These are phyloP conservation scores for Scalopus aquaticus DNA, from an alignment of 2,113 vertebrate genomes.

Conservation along the genomic window DNA sequence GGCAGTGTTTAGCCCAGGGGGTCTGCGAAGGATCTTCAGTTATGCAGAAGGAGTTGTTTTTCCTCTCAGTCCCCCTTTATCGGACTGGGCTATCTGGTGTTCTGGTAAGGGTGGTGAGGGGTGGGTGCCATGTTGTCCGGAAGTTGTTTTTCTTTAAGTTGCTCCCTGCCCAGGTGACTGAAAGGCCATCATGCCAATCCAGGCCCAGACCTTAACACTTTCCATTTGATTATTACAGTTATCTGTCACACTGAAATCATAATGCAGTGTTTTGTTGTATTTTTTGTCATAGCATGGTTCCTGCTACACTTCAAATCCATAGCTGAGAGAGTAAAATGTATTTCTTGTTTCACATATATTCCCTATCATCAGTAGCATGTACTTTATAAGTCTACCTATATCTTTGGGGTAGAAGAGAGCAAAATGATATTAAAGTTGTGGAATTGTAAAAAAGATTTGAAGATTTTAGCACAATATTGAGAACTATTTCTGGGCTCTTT, in stretches of 20 bases:
- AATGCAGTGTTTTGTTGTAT: background rate
- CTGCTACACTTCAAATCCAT: constrained; percentile 45
- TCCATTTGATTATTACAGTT: constrained; percentile 43
- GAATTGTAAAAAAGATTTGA: constrained; percentile 5
- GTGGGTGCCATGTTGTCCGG: too few species aligned
- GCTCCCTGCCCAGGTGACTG: too few species aligned
- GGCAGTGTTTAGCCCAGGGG: too few species aligned
- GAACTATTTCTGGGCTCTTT: background rate
- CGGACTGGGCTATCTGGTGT: too few species aligned
- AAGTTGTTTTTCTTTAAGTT: too few species aligned
- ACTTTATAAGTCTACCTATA: background rate
- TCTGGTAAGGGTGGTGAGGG: too few species aligned
- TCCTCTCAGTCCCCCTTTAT: too few species aligned
- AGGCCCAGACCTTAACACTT: too few species aligned
- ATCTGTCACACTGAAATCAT: constrained; percentile 50
- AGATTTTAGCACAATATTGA: constrained; percentile 37
- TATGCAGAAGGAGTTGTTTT: too few species aligned
- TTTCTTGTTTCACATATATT: constrained; percentile 42
- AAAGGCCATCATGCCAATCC: too few species aligned
- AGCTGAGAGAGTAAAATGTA: background rate
- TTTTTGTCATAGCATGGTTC: constrained; percentile 22
- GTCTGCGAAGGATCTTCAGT: too few species aligned
- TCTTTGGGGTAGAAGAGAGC: background rate
- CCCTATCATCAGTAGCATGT: background rate
- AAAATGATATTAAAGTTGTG: constrained; percentile 36